A percentile compares a stretch with the other conserved stretches of the same genome.
Conservation (phyloP, 1,140 invertebrate genomes). For the Whitmania pigra region DNA sequence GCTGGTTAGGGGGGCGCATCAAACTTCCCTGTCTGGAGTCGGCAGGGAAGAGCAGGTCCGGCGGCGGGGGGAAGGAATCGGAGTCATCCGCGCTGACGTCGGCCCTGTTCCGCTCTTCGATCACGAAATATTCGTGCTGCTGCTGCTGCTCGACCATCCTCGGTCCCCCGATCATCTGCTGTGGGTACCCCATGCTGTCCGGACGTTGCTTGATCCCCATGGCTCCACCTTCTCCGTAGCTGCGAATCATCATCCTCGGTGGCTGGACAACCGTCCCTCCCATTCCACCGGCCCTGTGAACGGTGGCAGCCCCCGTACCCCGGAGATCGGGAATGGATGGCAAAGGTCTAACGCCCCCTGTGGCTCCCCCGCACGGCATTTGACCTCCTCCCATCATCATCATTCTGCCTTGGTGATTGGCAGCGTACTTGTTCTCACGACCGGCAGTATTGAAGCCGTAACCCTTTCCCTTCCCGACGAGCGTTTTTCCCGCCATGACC, state of each 20-base stretch:
- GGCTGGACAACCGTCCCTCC: neutral
- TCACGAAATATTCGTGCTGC: conserved; percentile 8
- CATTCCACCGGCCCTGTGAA: neutral
- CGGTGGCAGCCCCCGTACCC: neutral
- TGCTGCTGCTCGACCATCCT: neutral
- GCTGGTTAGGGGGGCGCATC: neutral
- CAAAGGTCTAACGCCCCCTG: neutral
- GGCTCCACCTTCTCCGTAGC: neutral
- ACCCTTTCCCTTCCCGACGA: neutral
- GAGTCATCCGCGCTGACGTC: neutral
- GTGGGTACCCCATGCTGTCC: neutral
- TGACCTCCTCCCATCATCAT: neutral
- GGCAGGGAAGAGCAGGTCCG: neutral
- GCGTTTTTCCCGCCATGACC: neutral
- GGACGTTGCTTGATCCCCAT: neutral
- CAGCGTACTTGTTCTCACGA: conserved; percentile 9
- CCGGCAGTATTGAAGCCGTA: neutral
- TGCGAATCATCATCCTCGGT: conserved; percentile 8
- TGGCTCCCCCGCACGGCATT: neutral
- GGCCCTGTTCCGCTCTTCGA: conserved; percentile 1
- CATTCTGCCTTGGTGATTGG: neutral
- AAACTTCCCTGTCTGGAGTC: conserved; percentile 4
- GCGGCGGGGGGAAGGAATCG: neutral
- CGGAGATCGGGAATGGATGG: conserved; percentile 13
- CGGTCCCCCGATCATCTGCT: neutral